Base-by-base conservation (phyloP, 2,888 invertebrate species). In the Diplolepis rosae region DNA sequence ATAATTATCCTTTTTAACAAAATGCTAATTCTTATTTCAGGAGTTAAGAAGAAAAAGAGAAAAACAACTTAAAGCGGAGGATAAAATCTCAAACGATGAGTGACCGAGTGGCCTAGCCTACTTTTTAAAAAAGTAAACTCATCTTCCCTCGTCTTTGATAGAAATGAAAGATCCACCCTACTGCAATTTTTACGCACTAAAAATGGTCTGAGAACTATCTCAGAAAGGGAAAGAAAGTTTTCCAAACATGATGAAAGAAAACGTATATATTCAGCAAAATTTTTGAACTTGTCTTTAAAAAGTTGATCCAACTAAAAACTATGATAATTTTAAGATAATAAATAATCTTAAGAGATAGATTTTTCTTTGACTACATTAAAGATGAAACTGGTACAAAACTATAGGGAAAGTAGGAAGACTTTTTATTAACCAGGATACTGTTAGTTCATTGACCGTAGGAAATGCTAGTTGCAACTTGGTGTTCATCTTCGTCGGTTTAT, bases 51-150 rank as follows among this genome's bases (percentile, higher is more conserved):
- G 7, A 42, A 42, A 6, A 15, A 15, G 3, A 22, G 22, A 48
- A 2, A 48, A 18, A 48, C 22, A 18, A 9, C 15, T n/a, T n/a
- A n/a, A 48, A 15, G 15, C 18, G 18, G 18, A 18, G 45, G 18
- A 45, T 18, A 45, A 45, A 45, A 45, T 45, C 45, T 45, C 7
- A 32, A 32, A 11, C 7, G n/a, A n/a, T n/a, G 9, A 3, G 18
- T 61, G 61, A 61, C 39, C 61, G 39, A 39, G 35, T 39, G 35
- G 35, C 56, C 35, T 61, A 39, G 15, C 61, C 61, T 61, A 61
- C 61, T 39, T 61, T 45, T 61, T 39, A 24, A 35, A 27, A 61
- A 61, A 39, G 61, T 61, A 61, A 61, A 61, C 61, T 61, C 39
- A 61, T 39, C 56, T 61, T 61, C 24, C 39, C 61, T 61, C 39